phyloP scores from a whole-genome alignment of 2,113 vertebrate genomes.

The Leptobrachium leishanense region DNA sequence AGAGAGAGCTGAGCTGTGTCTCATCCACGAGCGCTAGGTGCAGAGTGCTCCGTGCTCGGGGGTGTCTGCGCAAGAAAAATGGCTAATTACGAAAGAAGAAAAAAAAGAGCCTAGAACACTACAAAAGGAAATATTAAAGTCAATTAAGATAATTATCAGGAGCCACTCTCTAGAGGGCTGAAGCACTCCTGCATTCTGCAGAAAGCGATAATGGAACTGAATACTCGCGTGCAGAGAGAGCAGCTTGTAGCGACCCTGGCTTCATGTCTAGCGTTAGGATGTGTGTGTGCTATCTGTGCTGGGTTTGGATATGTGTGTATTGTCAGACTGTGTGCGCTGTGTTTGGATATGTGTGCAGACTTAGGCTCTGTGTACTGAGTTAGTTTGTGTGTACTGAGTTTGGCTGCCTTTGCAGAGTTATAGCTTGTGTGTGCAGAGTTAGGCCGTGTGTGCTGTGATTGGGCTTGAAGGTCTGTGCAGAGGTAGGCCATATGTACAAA shows the following conservation, averaged over 20 bases:
- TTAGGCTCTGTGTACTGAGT: too few relatives aligned
- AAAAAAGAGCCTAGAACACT: constrained; percentile 8
- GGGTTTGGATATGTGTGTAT: neutral
- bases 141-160: constrained; percentile 49
- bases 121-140: constrained; percentile 49
- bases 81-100: constrained; percentile 30
- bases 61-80: constrained; percentile 17
- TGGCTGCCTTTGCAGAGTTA: too few relatives aligned
- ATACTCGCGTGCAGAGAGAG: neutral
- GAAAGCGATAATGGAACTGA: constrained; percentile 35
- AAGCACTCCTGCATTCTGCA: constrained; percentile 21
- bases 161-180: constrained; percentile 29
- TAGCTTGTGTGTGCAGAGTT: too few relatives aligned
- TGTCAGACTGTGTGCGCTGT: neutral
- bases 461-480: too few relatives aligned
- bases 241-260: neutral
- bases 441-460: too few relatives aligned
- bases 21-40: neutral
- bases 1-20: too few relatives aligned
- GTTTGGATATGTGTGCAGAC: neutral
- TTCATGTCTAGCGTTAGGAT: neutral
- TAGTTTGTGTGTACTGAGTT: too few relatives aligned
- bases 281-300: neutral
- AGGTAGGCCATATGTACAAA: too few relatives aligned
- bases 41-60: neutral